These are phyloP conservation scores for Pemphredon lugubris DNA, from an alignment of 2,888 invertebrate genomes.

Conservation along the genomic window DNA sequence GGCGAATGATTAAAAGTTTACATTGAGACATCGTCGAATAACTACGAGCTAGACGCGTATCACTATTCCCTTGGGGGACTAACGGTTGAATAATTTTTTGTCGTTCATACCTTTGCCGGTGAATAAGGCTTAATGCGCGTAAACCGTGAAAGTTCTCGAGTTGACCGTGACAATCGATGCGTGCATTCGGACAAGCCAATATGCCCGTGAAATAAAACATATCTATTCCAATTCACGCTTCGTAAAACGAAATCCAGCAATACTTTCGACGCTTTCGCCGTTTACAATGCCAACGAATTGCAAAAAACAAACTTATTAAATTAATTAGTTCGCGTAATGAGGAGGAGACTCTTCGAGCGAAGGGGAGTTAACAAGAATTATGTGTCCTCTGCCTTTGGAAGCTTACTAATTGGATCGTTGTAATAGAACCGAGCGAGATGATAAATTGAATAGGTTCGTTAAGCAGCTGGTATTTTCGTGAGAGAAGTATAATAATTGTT, in stretches of 20 bases:
- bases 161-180: no score
- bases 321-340: constrained; percentile 64
- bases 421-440: constrained; percentile 60
- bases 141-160: no score
- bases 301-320: constrained; percentile 38
- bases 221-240: no score
- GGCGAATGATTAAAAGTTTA: no score
- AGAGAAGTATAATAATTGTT: constrained; percentile 48
- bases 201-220: no score
- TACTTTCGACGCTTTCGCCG: constrained; percentile 1
- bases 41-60: no score
- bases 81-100: no score
- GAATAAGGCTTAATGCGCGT: no score
- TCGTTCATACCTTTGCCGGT: no score
- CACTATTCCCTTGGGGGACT: no score
- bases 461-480: constrained; percentile 53
- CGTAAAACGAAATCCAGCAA: not conserved
- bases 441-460: constrained; percentile 63
- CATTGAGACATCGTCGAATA: no score
- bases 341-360: constrained; percentile 42
- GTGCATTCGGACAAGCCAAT: no score
- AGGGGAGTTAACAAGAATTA: constrained; percentile 61
- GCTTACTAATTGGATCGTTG: constrained; percentile 63
- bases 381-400: constrained; percentile 60
- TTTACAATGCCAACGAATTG: not conserved